Conservation (phyloP, 2,888 invertebrate species). For the Acleris sparsana region DNA sequence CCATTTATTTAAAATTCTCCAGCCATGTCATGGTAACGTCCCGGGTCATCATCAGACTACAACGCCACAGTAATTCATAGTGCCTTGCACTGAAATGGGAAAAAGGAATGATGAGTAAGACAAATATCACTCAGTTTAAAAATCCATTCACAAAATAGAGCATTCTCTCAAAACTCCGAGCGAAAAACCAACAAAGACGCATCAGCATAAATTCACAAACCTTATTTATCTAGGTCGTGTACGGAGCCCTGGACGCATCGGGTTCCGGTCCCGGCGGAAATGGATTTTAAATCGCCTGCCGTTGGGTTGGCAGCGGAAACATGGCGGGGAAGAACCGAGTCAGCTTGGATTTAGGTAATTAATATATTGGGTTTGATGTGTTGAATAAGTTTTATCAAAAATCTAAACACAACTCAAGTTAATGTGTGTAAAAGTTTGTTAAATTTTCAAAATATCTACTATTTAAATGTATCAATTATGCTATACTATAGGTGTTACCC, state of each 20-base stretch:
- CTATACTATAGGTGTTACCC: no score
- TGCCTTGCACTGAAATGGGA: no score
- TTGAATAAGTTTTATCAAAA: no score
- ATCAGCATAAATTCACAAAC: slow-evolving; percentile 17
- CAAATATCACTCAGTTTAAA: neutral
- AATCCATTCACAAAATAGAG: neutral
- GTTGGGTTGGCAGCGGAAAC: slow-evolving; percentile 9
- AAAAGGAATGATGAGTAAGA: no score
- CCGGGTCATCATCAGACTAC: no score
- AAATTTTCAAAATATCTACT: no score
- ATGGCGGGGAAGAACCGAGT: slow-evolving; percentile 22
- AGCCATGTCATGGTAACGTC: no score
- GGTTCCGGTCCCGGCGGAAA: slow-evolving; percentile 24
- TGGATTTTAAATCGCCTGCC: slow-evolving; percentile 35
- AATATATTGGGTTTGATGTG: slow-evolving; percentile 20
- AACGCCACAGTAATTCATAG: no score
- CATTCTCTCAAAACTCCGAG: neutral
- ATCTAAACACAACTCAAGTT: no score
- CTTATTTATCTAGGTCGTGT: slow-evolving; percentile 26
- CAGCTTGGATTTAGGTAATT: slow-evolving; percentile 29
- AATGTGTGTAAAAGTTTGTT: no score
- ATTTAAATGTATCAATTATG: no score
- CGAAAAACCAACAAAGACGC: slow-evolving; percentile 18
- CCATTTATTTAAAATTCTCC: no score
- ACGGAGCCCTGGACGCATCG: slow-evolving; percentile 7